Evolutionary conservation across 2,888 invertebrate genomes (phyloP).

Genomic region (Danaus chrysippus): DNA sequence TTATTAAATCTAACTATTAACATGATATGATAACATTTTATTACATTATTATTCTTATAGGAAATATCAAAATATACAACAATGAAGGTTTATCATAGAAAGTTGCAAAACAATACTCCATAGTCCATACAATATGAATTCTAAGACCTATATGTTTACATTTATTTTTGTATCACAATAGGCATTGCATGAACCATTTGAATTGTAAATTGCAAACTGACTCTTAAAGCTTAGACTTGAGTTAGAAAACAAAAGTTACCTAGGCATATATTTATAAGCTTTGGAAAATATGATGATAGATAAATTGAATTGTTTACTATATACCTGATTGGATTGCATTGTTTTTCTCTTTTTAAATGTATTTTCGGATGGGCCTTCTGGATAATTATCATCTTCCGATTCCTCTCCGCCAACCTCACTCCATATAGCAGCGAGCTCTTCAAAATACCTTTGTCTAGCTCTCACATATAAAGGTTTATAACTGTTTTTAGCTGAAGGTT

Average conservation of each 20-base stretch:
- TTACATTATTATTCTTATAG: background rate
- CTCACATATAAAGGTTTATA: slow-evolving; percentile 75
- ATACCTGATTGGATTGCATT: slow-evolving; percentile 59
- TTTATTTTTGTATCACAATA: background rate
- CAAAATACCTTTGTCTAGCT: slow-evolving; percentile 79
- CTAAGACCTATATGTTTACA: slow-evolving; percentile 1
- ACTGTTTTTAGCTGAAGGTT: slow-evolving; percentile 59
- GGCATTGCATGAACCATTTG: slow-evolving; percentile 2
- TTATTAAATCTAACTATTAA: no score
- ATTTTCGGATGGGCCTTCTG: slow-evolving; percentile 82
- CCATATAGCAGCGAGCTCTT: slow-evolving; percentile 83
- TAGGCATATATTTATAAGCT: no score
- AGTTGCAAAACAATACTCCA: background rate
- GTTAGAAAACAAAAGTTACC: no score
- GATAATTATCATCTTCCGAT: slow-evolving; percentile 89
- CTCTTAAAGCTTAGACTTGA: no score
- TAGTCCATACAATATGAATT: background rate
- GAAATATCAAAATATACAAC: background rate
- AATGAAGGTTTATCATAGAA: background rate
- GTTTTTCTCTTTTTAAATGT: slow-evolving; percentile 80
- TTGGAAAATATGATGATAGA: no score
- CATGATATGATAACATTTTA: no score
- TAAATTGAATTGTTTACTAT: no score
- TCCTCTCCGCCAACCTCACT: slow-evolving; percentile 85
- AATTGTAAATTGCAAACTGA: background rate